phyloP scores from a whole-genome alignment of 2,888 invertebrate genomes.

The Nephrotoma guestfalica region DNA sequence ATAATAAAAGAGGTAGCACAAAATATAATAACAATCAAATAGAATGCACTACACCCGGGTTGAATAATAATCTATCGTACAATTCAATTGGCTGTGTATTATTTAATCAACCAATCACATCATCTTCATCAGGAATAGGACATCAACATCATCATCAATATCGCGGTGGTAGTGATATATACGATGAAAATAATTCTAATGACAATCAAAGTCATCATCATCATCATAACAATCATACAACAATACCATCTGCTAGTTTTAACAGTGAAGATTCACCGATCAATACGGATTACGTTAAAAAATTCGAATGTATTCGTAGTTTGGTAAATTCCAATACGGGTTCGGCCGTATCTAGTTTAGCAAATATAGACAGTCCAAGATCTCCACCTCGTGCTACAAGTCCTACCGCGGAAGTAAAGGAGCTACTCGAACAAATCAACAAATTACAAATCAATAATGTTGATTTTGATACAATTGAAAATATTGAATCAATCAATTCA shows the following conservation, averaged over 20 bases:
- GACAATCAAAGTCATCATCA: slow-evolving; percentile 13
- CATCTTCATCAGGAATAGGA: slow-evolving; percentile 16
- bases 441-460: slow-evolving; percentile 36
- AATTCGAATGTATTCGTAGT: slow-evolving; percentile 24
- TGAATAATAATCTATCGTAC: slow-evolving; percentile 13
- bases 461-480: slow-evolving; percentile 1
- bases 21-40: slow-evolving; percentile 22
- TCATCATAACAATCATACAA: slow-evolving; percentile 21
- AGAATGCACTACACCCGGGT: slow-evolving; percentile 7
- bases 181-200: neutral
- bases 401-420: slow-evolving; percentile 58
- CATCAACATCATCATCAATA: slow-evolving; percentile 18
- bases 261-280: slow-evolving; percentile 17
- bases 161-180: neutral
- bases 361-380: slow-evolving; percentile 48
- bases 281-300: slow-evolving; percentile 19
- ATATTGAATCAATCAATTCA: slow-evolving; percentile 16
- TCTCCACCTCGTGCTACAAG: slow-evolving; percentile 74
- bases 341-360: slow-evolving; percentile 54
- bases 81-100: slow-evolving; percentile 24
- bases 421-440: slow-evolving; percentile 56
- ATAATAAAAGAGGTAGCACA: slow-evolving; percentile 17
- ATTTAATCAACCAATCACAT: neutral
- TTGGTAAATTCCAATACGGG: slow-evolving; percentile 38
- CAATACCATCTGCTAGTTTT: slow-evolving; percentile 16